phyloP scores from a whole-genome alignment of 2,888 invertebrate species.

The Leptinotarsa haldemani region DNA sequence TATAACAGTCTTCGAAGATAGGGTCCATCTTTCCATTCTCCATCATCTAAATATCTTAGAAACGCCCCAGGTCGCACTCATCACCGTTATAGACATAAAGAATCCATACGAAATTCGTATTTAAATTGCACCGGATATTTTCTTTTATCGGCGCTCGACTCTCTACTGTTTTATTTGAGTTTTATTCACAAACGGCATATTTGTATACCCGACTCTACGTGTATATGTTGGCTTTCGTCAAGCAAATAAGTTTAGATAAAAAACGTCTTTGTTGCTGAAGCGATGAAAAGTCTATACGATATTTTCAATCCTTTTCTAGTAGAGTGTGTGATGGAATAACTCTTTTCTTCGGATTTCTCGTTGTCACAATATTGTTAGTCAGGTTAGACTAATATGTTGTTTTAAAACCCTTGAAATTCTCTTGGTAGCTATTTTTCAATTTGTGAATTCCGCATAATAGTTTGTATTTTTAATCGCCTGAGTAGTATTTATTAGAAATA shows the following conservation, averaged over 20 bases:
- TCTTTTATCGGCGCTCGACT: constrained; percentile 39
- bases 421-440: too few relatives aligned
- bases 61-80: constrained; percentile 26
- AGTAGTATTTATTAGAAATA: too few relatives aligned
- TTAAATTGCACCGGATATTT: constrained; percentile 43
- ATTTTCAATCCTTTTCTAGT: constrained; percentile 37
- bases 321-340: background rate
- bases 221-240: constrained; percentile 31
- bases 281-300: constrained; percentile 25
- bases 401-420: too few relatives aligned
- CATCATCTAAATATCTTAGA: constrained; percentile 37
- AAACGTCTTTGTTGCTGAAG: constrained; percentile 36
- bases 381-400: too few relatives aligned
- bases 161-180: constrained; percentile 43
- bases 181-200: constrained; percentile 45
- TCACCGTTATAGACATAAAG: constrained; percentile 21
- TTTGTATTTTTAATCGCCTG: too few relatives aligned
- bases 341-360: too few relatives aligned
- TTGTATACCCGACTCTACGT: constrained; percentile 37
- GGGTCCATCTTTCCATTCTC: constrained; percentile 38
- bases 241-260: constrained; percentile 36
- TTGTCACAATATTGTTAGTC: too few relatives aligned
- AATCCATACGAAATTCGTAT: constrained; percentile 43
- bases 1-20: constrained; percentile 39
- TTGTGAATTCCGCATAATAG: too few relatives aligned